Conservation (phyloP, 2,113 vertebrate genomes). For the Ammodytes marinus region DNA sequence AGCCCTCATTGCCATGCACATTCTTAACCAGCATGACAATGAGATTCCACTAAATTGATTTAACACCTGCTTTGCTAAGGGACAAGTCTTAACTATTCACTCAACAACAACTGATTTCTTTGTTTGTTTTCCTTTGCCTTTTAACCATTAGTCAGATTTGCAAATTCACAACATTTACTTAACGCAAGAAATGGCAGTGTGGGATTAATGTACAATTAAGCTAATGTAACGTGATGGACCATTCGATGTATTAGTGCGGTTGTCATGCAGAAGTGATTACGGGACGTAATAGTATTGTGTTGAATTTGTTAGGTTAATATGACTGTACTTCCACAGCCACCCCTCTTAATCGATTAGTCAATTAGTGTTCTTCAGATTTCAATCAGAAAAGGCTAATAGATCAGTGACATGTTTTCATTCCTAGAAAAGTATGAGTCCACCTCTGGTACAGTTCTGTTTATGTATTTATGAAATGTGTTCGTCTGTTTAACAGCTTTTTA, state of each 20-base stretch:
- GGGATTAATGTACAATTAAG: constrained; percentile 41
- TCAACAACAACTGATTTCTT: constrained; percentile 3
- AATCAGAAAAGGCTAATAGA: constrained; percentile 36
- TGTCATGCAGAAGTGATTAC: constrained; percentile 46
- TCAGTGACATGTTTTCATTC: constrained; percentile 3
- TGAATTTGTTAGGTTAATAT: constrained; percentile 59
- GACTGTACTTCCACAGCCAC: constrained; percentile 28
- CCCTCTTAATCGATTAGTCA: constrained; percentile 52
- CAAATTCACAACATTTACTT: constrained; percentile 12
- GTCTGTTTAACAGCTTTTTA: constrained; percentile 1
- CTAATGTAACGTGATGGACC: constrained; percentile 55
- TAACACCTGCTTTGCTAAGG: neutral
- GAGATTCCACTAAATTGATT: neutral
- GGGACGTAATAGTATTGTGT: constrained; percentile 32
- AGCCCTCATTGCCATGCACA: neutral
- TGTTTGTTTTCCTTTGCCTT: constrained; percentile 22
- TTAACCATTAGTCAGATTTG: constrained; percentile 40
- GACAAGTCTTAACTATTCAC: neutral
- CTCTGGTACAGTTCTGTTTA: neutral
- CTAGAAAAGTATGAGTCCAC: neutral
- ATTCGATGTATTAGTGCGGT: constrained; percentile 54
- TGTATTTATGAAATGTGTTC: neutral
- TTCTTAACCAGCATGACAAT: constrained; percentile 2
- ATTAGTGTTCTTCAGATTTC: constrained; percentile 36
- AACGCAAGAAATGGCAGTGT: constrained; percentile 14